Base-by-base conservation (phyloP, 2,797 vertebrate species). In the Coendou prehensilis region DNA sequence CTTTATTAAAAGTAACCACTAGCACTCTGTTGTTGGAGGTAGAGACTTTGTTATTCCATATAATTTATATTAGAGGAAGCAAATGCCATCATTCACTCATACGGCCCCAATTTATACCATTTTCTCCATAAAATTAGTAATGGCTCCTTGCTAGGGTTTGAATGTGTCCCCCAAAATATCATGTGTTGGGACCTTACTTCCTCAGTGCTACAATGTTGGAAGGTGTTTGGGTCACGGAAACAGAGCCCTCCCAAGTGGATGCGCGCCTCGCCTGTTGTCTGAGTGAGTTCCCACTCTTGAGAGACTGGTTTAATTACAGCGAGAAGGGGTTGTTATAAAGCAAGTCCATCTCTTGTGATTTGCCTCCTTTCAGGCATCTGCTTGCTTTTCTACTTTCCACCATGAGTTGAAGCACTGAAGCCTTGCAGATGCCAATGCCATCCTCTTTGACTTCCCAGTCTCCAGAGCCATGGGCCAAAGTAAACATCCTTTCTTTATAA, bases 1-100 rank as follows among this genome's bases (percentile, higher is more conserved):
- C 6, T 91, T 59, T 33, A 87, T 90, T 78, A 56, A 54, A 93
- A 96, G 67, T 86, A 52, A 56, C 67, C 52, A 37, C 22, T 5
- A 73, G 20, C 50, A 63, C n/a, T 64, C 63, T 69, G 15, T 85
- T 20, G 9, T 8, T 84, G 45, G 50, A 79, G 28, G 30, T 20
- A 59, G 45, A 87, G 18, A 3, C 3, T 20, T 22, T 33, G 37
- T 85, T 57, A 59, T 50, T 63, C 87, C 45, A 30, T 22, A 17
- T 26, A 11, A 23, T 45, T 71, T 56, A 22, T 9, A 26, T 6
- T 61, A 41, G 15, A n/a, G 18, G 52, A 67, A 80, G 1, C 50
- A 47, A 9, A 22, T 5, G 33, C 47, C 13, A 47, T 79, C 30
- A 79, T 73, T 83, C 67, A 18, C 41, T 52, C 45, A 37, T 37